These are phyloP conservation scores for Pandion haliaetus DNA, from an alignment of 2,113 vertebrate genomes.

Conservation along the genomic window DNA sequence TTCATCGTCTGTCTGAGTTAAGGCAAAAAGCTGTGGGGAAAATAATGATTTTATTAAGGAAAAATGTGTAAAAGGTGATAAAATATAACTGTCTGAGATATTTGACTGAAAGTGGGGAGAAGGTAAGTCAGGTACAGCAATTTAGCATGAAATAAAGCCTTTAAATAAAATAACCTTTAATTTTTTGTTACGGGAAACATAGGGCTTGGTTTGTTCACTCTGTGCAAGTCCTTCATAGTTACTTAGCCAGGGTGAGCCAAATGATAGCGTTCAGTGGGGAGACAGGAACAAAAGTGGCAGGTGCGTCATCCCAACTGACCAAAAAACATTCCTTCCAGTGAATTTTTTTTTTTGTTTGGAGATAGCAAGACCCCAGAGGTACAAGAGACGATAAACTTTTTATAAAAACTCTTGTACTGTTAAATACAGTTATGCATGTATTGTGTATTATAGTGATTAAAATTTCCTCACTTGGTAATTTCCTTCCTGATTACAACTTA, in stretches of 20 bases:
- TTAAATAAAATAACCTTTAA: not conserved
- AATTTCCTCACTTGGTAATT: not conserved
- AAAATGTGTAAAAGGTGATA: not conserved
- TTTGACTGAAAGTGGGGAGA: not conserved
- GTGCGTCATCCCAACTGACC: not conserved
- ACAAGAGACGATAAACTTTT: not conserved
- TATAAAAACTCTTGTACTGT: not conserved
- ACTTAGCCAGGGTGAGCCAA: not conserved
- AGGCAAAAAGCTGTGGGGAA: not conserved
- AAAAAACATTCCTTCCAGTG: not conserved
- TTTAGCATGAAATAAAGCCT: not conserved
- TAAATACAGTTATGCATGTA: rapidly evolving
- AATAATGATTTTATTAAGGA: not conserved
- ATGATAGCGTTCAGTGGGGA: not conserved
- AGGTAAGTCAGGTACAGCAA: not conserved
- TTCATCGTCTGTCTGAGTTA: not conserved
- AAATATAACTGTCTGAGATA: rapidly evolving
- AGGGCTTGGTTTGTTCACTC: not conserved
- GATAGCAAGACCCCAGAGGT: not conserved
- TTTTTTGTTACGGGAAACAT: not conserved
- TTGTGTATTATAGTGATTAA: not conserved
- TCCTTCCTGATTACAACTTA: not conserved
- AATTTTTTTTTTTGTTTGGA: not conserved
- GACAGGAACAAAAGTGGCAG: not conserved
- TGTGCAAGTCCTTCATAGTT: not conserved